Base-by-base conservation (phyloP, 2,113 vertebrate species). In the Ramphastos sulfuratus region DNA sequence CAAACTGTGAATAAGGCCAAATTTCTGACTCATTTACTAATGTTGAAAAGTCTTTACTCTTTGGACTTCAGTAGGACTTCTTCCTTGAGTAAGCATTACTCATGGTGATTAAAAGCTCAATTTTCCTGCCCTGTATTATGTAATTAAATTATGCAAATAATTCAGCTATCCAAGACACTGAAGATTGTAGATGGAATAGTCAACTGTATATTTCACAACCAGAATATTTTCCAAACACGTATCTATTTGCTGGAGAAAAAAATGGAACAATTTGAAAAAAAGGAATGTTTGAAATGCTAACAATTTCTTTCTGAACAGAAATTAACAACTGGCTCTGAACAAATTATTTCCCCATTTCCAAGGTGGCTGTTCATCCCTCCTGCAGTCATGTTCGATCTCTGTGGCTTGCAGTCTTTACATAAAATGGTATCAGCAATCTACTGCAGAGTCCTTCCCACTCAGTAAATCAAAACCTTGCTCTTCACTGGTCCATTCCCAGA, bases 81-180 rank as follows among this genome's bases (percentile, higher is more conserved):
- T 95, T 96, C 69, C 87, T 88, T 94, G 76, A 77, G 58, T 85
- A 90, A 96, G 64, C 54, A 78, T 95, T 92, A 73, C 74, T 94
- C 69, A 84, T 55, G 60, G 54, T 69, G 79, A 95, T 93, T 90
- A 91, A 94, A 94, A 58, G 76, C 76, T 90, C 73, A 44, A 25
- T 91, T 95, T 91, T 91, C 85, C 66, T 87, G 39, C 39, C 24
- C 52, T 39, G 16, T 46, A 52, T 94, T 91, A 94, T 79, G 54
- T 88, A 96, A 94, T 81, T 93, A 92, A 92, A 79, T 55, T 75
- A 88, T 83, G 87, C 85, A 95, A 96, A 90, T 92, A 94, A 91
- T 81, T 92, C 76, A 87, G 44, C 91, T 94, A 58, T 75, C 31
- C 87, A 94, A 93, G 76, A 88, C 82, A 78, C 85, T 80, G 72